A percentile compares a stretch with the other conserved stretches of the same genome.
These are phyloP conservation scores for Tetrax tetrax DNA, from an alignment of 2,113 vertebrate genomes.

Conservation along the genomic window DNA sequence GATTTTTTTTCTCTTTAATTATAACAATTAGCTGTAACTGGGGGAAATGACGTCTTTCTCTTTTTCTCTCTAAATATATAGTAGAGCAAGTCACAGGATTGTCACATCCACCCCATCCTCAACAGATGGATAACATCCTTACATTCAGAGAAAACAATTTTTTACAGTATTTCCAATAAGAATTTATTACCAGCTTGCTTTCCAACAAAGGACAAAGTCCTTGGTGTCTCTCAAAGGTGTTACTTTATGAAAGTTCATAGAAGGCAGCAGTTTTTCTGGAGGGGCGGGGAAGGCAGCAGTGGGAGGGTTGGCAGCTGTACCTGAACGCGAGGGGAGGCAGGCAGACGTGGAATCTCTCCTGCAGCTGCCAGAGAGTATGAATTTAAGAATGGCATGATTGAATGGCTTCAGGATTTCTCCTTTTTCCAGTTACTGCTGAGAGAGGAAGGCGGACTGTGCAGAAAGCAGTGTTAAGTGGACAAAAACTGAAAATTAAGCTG, in stretches of 20 bases:
- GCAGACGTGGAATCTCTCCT: not conserved
- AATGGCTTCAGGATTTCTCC: not conserved
- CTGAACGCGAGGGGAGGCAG: not conserved
- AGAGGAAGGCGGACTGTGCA: not conserved
- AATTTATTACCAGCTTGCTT: not conserved
- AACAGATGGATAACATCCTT: not conserved
- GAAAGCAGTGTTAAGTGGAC: not conserved
- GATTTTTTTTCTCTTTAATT: not conserved
- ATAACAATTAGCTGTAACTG: not conserved
- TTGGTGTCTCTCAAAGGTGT: not conserved
- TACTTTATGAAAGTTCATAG: not conserved
- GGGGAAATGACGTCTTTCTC: not conserved
- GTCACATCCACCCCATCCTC: not conserved
- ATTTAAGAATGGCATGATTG: accelerated
- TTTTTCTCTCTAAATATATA: not conserved
- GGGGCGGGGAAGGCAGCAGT: not conserved
- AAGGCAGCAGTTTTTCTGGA: not conserved
- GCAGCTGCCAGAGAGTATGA: not conserved
- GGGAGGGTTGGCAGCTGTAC: not conserved
- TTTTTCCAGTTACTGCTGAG: not conserved
- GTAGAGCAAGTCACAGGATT: not conserved
- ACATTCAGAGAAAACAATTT: not conserved
- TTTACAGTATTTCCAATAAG: not conserved
- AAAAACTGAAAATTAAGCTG: not conserved
- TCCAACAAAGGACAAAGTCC: not conserved